Evolutionary conservation across 64 coral and sea anemone species (phyloP), one percentile per base, ranked within the genome.

Genomic region (Montipora foliosa): DNA sequence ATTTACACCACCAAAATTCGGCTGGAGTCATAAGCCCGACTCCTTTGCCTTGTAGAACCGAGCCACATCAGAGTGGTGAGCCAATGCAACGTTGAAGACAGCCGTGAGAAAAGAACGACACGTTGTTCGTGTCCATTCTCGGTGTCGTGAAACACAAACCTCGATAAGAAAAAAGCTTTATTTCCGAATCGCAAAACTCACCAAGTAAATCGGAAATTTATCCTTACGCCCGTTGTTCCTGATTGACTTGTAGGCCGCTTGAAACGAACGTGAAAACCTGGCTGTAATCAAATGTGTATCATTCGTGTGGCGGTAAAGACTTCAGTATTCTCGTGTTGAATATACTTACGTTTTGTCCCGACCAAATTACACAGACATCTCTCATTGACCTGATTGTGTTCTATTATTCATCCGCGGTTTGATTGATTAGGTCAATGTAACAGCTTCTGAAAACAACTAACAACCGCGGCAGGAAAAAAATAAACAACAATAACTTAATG

Each of bases 51-150:
- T 86, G 82, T 67, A 86, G 16, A 86, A n/a, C 64, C 62, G 67
- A 86, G 82, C 82, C 82, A 86, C 16, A 72, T 86, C 49, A 86
- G 21, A 86, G 82, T 7, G 71, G 47, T 70, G 82, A 86, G 66
- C 14, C 17, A 49, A 86, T 86, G 82, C 44, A 68, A 71, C 4
- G 67, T 49, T n/a, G 66, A 16, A 82, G 80, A 82, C 80, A n/a
- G 80, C 80, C 80, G 80, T 66, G 80, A 64, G n/a, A 82, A 82
- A 62, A 61, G 51, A 82, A n/a, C 80, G 80, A 82, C 64, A 68
- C 48, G 47, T 68, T 50, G 12, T 17, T 44, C 68, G 64, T 72
- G 66, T 71, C 82, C n/a, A 86, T 86, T 49, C 51, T 71, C 15
- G 6, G n/a, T 69, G 11, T 22, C 66, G 66, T 71, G 82, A 71